Evolutionary conservation across 2,888 invertebrate species (phyloP).

Genomic region (Acanthoscelides obtectus): DNA sequence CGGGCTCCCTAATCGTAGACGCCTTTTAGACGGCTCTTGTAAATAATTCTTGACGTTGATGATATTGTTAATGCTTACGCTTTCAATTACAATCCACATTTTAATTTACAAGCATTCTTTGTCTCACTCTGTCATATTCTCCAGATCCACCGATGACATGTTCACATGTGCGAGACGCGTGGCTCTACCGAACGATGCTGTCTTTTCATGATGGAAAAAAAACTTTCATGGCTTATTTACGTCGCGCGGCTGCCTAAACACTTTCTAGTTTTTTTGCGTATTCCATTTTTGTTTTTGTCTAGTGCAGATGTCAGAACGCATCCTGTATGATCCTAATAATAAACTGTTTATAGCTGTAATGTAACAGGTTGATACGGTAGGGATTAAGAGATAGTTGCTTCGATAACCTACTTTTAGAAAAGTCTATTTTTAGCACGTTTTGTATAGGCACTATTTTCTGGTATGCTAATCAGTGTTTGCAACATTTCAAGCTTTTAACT

Average conservation of each 20-base stretch:
- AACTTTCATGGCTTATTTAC: background rate
- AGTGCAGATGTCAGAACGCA: background rate
- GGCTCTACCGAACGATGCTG: background rate
- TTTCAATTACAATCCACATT: background rate
- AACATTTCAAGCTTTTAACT: too few species aligned
- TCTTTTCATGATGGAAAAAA: background rate
- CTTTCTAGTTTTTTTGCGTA: background rate
- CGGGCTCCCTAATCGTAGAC: too few species aligned
- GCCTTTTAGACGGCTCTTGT: too few species aligned
- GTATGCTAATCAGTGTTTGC: too few species aligned
- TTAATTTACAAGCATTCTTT: background rate
- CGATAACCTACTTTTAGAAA: background rate
- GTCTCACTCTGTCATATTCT: background rate
- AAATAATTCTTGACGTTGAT: too few species aligned
- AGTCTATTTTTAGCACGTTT: background rate
- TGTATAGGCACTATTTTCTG: background rate
- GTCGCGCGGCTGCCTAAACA: background rate
- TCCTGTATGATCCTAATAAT: background rate
- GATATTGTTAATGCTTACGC: background rate
- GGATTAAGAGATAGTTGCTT: background rate
- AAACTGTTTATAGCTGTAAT: background rate
- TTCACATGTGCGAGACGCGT: background rate
- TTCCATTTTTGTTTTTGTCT: background rate
- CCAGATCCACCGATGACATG: background rate
- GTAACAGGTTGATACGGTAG: background rate